Evolutionary conservation across 2,113 vertebrate genomes (phyloP), one percentile per base, ranked within the genome.

Genomic region (Oceanites oceanicus): DNA sequence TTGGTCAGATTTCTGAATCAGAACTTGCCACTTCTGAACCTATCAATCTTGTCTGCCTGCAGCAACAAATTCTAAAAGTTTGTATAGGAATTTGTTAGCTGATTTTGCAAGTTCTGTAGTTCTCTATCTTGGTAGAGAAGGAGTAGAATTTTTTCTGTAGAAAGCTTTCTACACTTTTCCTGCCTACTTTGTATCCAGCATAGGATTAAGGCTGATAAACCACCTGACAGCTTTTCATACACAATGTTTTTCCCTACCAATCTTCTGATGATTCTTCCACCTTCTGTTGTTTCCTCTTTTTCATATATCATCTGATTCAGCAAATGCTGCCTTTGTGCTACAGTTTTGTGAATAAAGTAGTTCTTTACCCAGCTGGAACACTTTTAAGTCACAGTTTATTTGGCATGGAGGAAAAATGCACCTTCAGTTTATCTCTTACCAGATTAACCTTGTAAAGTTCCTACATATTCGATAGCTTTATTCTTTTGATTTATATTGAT

Each of bases 181-280:
- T 1, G 12, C 2, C 19, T 34, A 13, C 22, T 62, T 68, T n/a
- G 6, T 61, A 38, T 8, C 15, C 22, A 61, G 38, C 1, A 34
- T 23, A 30, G 15, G 12, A 45, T 25, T 63, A 72, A 58, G 12
- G 2, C 20, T 67, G 62, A 15, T 38, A 30, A 27, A 56, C 19
- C 13, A 34, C 6, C 7, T 82, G 11, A 36, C 3, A 1, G 1
- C 4, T 75, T 92, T 62, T 49, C 7, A 11, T 27, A 25, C 3
- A 27, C 5, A 36, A 16, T 0, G 0, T 14, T 56, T 45, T 65
- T 53, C 11, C 16, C 9, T 55, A 11, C 4, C 1, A 5, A 2
- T 50, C 32, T 63, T 65, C n/a, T 65, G 29, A 50, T 55, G 11
- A 19, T 29, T 9, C 6, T 44, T 74, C 26, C 10, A 17, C 32